Conservation (phyloP, 2,797 vertebrate species). For the Meriones psammophilus region DNA sequence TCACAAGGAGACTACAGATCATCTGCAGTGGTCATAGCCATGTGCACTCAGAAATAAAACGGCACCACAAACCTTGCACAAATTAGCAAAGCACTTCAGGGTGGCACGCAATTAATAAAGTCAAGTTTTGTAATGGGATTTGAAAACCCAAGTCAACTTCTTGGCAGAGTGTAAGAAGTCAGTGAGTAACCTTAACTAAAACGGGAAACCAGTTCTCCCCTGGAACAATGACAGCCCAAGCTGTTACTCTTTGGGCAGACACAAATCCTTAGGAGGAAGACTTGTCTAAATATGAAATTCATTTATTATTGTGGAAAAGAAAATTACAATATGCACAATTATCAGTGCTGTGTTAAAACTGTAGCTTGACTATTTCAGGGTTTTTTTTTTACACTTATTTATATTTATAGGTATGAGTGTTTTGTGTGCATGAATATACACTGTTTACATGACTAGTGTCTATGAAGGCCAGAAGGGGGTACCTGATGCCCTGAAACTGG, state of each 20-base stretch:
- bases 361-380: background rate
- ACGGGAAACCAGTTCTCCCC: background rate
- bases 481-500: background rate
- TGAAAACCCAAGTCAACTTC: constrained; percentile 32
- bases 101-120: constrained; percentile 25
- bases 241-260: background rate
- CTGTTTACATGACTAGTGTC: background rate
- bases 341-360: background rate
- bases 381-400: background rate
- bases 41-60: constrained; percentile 15
- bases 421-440: background rate
- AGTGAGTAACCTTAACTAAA: background rate
- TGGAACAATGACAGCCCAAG: background rate
- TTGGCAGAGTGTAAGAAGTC: background rate
- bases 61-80: background rate
- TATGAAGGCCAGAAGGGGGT: background rate
- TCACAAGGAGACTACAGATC: background rate
- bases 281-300: constrained; percentile 24
- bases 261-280: constrained; percentile 11
- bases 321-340: background rate
- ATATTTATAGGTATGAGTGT: background rate
- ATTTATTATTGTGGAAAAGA: background rate
- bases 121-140: background rate
- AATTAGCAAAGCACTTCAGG: background rate
- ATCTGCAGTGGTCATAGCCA: background rate